Conservation (phyloP, 2,888 invertebrate genomes). For the Eudasyphora cyanicolor region DNA sequence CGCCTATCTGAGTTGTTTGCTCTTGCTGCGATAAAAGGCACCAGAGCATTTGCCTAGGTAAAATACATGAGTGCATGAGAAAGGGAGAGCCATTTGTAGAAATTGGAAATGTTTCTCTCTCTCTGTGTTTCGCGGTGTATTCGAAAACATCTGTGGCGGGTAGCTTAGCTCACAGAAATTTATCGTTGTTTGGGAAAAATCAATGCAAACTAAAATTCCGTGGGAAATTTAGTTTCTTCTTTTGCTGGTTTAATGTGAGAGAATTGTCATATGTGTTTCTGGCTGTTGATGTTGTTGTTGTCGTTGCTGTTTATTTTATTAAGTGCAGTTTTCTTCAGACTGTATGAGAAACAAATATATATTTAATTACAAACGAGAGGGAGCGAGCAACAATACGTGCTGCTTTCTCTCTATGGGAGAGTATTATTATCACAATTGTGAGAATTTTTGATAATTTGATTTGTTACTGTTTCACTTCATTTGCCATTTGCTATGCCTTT, state of each 20-base stretch:
- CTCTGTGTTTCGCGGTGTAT: conserved; percentile 30
- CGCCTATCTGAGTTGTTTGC: conserved; percentile 71
- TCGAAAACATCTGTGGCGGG: conserved; percentile 31
- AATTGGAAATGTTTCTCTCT: too few species aligned
- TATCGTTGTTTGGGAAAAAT: conserved; percentile 49
- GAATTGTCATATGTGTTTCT: not conserved
- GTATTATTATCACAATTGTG: not conserved
- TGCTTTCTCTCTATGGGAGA: not conserved
- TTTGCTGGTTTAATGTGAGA: not conserved
- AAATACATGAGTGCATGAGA: conserved; percentile 37
- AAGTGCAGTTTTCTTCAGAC: not conserved
- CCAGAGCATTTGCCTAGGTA: conserved; percentile 37
- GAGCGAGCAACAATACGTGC: not conserved
- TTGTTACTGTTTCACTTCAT: not conserved
- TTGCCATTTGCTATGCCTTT: not conserved
- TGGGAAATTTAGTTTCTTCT: conserved; percentile 53
- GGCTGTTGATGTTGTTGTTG: not conserved
- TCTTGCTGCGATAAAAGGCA: conserved; percentile 39
- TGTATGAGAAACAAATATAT: not conserved
- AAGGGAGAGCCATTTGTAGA: conserved; percentile 2
- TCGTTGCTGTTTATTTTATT: not conserved
- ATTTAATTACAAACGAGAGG: not conserved
- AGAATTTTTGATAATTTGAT: not conserved
- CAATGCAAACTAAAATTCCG: conserved; percentile 60
- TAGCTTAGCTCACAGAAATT: not conserved